Conservation (phyloP, 2,888 invertebrate genomes). For the Mycalesis mineus region DNA sequence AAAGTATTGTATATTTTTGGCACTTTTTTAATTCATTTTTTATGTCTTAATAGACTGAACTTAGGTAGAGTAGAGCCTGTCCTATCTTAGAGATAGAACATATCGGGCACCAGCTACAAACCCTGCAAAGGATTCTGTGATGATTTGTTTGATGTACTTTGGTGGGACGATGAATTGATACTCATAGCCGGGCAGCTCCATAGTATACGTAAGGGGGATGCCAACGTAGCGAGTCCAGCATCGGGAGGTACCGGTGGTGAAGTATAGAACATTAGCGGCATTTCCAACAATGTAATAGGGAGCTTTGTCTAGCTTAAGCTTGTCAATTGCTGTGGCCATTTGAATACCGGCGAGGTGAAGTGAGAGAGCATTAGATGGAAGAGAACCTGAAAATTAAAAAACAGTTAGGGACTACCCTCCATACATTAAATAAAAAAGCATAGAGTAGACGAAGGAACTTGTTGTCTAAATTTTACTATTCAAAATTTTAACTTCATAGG, state of each 20-base stretch:
- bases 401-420: no score
- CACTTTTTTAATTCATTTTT: not conserved
- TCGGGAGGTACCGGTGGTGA: conserved; percentile 81
- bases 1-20: no score
- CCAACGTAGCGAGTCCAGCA: conserved; percentile 82
- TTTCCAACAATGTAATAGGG: conserved; percentile 75
- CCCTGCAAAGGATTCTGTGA: conserved; percentile 80
- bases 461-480: no score
- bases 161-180: conserved; percentile 77
- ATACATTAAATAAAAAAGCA: no score
- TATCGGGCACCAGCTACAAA: conserved; percentile 60
- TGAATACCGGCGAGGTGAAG: conserved; percentile 61
- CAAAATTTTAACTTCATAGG: no score
- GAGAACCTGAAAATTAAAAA: conserved; percentile 44
- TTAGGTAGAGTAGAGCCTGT: no score
- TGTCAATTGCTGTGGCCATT: conserved; percentile 66
- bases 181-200: conserved; percentile 78
- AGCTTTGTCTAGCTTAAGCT: conserved; percentile 57
- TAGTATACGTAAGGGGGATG: conserved; percentile 74
- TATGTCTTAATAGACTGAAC: not conserved
- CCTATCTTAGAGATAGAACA: conserved; percentile 37
- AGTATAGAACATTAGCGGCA: conserved; percentile 76
- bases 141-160: conserved; percentile 73
- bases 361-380: conserved; percentile 71
- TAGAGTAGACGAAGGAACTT: no score